A percentile compares a stretch with the other conserved stretches of the same genome.
Evolutionary conservation across 2,113 vertebrate genomes (phyloP).

Genomic region (Willisornis vidua): DNA sequence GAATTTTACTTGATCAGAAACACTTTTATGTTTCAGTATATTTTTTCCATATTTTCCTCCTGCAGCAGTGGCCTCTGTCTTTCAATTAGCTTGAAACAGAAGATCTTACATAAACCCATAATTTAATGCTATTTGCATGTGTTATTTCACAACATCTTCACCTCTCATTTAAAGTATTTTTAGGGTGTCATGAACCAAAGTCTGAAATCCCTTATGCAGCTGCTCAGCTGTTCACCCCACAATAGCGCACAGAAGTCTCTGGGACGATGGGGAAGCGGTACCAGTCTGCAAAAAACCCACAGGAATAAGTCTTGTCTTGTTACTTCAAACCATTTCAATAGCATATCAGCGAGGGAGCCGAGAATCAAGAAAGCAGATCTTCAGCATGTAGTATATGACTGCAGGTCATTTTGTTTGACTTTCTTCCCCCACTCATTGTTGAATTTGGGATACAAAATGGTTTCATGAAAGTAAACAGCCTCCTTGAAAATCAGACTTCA

Average conservation of each 20-base stretch:
- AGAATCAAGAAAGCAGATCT: not conserved
- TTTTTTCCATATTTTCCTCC: constrained; percentile 38
- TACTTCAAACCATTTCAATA: not conserved
- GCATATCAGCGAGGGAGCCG: not conserved
- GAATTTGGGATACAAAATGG: not conserved
- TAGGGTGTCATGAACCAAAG: not conserved
- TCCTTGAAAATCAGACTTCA: not conserved
- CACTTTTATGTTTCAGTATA: constrained; percentile 49
- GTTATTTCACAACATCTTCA: not conserved
- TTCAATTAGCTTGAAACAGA: constrained; percentile 51
- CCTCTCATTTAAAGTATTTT: not conserved
- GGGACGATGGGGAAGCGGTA: not conserved
- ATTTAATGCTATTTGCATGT: not conserved
- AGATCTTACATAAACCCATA: constrained; percentile 44
- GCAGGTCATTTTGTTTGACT: not conserved
- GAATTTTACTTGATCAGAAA: constrained; percentile 67
- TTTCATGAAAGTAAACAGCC: not conserved
- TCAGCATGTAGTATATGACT: not conserved
- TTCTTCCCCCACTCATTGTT: not conserved
- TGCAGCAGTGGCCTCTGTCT: constrained; percentile 45
- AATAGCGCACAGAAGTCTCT: not conserved
- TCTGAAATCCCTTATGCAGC: not conserved
- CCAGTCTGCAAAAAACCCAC: not conserved
- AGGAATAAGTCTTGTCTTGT: not conserved
- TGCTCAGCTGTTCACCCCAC: not conserved